These are phyloP conservation scores for Sminthurides bifidus DNA, from an alignment of 1,140 invertebrate genomes.

Conservation along the genomic window DNA sequence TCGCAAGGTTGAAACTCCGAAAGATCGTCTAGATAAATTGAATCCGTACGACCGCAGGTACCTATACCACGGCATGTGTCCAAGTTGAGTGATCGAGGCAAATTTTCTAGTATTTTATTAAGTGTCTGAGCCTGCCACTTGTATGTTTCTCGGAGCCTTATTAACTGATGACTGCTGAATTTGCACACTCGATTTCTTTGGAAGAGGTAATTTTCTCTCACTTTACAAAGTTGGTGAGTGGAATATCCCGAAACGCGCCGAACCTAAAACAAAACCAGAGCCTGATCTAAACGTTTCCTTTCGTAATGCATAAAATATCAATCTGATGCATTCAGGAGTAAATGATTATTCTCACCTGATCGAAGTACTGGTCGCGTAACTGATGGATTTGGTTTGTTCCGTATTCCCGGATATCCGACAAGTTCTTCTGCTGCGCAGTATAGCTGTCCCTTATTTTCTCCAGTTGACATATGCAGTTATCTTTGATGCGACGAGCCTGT, in stretches of 20 bases:
- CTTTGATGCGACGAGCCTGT: slow-evolving; percentile 72
- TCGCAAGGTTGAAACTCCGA: slow-evolving; percentile 24
- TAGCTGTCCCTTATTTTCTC: slow-evolving; percentile 88
- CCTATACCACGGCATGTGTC: slow-evolving; percentile 77
- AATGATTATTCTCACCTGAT: slow-evolving; percentile 52
- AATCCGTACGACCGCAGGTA: slow-evolving; percentile 66
- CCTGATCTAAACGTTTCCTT: neutral
- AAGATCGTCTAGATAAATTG: slow-evolving; percentile 50
- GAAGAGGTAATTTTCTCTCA: slow-evolving; percentile 87
- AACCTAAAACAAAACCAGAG: slow-evolving; percentile 33
- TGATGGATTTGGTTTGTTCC: slow-evolving; percentile 70
- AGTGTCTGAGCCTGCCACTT: slow-evolving; percentile 89
- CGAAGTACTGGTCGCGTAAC: slow-evolving; percentile 79
- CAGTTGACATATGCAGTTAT: slow-evolving; percentile 83
- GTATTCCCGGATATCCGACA: slow-evolving; percentile 78
- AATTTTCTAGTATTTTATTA: slow-evolving; percentile 84
- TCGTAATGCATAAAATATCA: neutral
- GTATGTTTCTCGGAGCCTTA: slow-evolving; percentile 77
- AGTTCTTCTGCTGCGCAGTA: slow-evolving; percentile 68
- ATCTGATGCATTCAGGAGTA: slow-evolving; percentile 1
- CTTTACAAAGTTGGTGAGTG: slow-evolving; percentile 75
- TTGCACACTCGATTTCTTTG: slow-evolving; percentile 86
- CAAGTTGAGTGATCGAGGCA: slow-evolving; percentile 73
- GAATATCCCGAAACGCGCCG: slow-evolving; percentile 75
- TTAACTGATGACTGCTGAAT: slow-evolving; percentile 81